A percentile compares a stretch with the other conserved stretches of the same genome.
phyloP scores from a whole-genome alignment of 2,113 vertebrate genomes.

The Cairina moschata region DNA sequence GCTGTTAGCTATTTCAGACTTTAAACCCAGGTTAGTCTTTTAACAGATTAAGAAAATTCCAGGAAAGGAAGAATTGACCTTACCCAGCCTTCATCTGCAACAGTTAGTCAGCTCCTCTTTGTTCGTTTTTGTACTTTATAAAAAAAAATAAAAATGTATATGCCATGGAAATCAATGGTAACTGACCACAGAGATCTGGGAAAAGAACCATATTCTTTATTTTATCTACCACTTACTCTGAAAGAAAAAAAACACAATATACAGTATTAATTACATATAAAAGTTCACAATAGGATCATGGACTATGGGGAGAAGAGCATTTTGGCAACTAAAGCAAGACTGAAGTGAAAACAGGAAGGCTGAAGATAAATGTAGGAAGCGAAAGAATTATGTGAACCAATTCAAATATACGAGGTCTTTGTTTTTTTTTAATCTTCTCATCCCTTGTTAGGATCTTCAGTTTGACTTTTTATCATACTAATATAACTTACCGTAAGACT shows the following conservation, averaged over 20 bases:
- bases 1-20: not conserved
- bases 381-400: not conserved
- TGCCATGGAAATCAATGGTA: not conserved
- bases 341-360: not conserved
- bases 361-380: not conserved
- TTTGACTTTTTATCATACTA: slow-evolving; percentile 43
- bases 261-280: not conserved
- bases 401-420: slow-evolving; percentile 19
- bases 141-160: not conserved
- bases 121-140: not conserved
- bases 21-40: not conserved
- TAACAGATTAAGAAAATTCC: not conserved
- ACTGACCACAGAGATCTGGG: not conserved
- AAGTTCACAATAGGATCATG: not conserved
- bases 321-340: not conserved
- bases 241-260: not conserved
- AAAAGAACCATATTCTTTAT: not conserved
- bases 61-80: not conserved
- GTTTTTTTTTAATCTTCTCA: slow-evolving; percentile 67
- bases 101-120: not conserved
- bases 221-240: not conserved
- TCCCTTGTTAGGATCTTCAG: slow-evolving; percentile 58
- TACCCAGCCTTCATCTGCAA: not conserved
- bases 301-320: not conserved
- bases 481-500: not conserved